phyloP scores from a whole-genome alignment of 2,888 invertebrate genomes.

The Lissocephala sabroskyi region DNA sequence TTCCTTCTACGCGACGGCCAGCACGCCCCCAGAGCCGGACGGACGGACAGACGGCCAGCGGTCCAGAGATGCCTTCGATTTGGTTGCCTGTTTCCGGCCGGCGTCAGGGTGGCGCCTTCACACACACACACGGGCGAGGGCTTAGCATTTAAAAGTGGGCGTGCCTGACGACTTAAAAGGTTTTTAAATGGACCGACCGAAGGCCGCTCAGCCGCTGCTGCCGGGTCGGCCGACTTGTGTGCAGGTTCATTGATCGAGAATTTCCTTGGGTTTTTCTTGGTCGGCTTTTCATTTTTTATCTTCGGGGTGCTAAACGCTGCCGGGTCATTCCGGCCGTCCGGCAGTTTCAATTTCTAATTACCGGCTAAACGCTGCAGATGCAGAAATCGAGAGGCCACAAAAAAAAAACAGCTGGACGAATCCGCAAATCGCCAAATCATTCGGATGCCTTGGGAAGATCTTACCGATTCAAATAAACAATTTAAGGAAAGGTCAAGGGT shows the following conservation, averaged over 20 bases:
- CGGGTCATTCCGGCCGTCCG: no score
- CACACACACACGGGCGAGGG: constrained; percentile 6
- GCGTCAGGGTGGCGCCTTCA: constrained; percentile 66
- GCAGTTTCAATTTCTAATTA: no score
- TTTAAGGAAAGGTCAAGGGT: no score
- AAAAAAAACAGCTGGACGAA: no score
- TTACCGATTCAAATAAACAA: no score
- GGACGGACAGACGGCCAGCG: constrained; percentile 15
- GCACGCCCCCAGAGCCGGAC: neutral
- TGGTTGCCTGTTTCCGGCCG: constrained; percentile 54
- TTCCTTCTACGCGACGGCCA: constrained; percentile 14
- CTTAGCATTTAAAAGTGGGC: constrained; percentile 48
- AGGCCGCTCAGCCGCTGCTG: constrained; percentile 7
- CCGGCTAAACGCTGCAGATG: no score
- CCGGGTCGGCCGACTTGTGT: constrained; percentile 14
- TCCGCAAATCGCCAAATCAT: no score
- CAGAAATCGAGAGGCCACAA: no score
- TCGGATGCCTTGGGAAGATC: no score
- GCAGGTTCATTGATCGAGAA: constrained; percentile 54
- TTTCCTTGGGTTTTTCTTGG: constrained; percentile 16
- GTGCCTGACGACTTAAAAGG: constrained; percentile 67
- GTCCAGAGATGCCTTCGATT: constrained; percentile 9
- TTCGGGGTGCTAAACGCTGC: no score
- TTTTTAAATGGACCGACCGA: constrained; percentile 54
- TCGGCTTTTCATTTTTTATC: no score